Evolutionary conservation across 23 tunicate genomes (phyloP).

Genomic region (Trididemnum clinides): DNA sequence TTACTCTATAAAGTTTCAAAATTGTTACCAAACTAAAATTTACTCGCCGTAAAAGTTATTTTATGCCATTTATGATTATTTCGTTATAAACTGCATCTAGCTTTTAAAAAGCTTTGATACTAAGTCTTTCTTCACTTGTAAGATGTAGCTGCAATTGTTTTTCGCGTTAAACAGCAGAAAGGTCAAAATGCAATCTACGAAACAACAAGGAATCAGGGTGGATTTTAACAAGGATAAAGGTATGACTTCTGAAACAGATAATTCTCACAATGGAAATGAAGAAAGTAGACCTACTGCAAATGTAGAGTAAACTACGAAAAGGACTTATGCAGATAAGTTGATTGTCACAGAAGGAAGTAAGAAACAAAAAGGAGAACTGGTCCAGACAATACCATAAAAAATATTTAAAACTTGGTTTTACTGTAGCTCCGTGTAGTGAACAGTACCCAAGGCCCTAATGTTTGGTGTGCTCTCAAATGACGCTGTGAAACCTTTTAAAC

Average conservation of each 20-base stretch:
- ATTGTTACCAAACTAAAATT: too few relatives aligned
- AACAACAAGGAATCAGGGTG: constrained; percentile 6
- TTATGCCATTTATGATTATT: not conserved
- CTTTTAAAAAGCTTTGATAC: not conserved
- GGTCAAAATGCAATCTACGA: not conserved
- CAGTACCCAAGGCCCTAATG: constrained; percentile 49
- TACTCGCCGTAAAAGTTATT: too few relatives aligned
- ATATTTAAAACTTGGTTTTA: constrained; percentile 48
- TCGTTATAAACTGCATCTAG: not conserved
- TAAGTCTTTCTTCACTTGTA: not conserved
- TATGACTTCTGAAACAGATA: not conserved
- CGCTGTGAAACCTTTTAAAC: constrained; percentile 19
- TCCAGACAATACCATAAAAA: constrained; percentile 47
- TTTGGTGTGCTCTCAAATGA: constrained; percentile 48
- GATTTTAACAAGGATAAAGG: not conserved
- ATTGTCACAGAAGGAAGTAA: not conserved
- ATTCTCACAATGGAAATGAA: not conserved
- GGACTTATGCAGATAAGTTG: constrained; percentile 5
- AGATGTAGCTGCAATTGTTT: not conserved
- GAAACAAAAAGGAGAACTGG: constrained; percentile 41
- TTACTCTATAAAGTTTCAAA: too few relatives aligned
- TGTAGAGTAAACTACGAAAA: not conserved
- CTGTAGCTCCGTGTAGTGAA: constrained; percentile 63
- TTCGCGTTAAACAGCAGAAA: not conserved
- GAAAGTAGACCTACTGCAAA: not conserved